Base-by-base conservation (phyloP, 2,888 invertebrate genomes). In the Pachycephus smyrnensis region DNA sequence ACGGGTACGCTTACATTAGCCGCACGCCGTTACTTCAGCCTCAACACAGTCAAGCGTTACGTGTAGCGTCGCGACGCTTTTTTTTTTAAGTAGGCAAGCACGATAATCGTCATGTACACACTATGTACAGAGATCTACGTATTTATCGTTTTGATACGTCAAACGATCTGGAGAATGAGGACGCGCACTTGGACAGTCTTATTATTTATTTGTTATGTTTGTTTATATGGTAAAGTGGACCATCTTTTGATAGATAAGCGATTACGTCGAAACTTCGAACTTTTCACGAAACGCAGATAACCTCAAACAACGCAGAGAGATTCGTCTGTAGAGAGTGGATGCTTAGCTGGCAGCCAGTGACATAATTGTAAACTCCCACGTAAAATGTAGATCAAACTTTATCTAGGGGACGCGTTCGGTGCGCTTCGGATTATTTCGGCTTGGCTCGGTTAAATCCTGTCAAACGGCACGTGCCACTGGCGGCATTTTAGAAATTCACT, bases 371-470 rank as follows among this genome's bases (percentile, higher is more conserved):
- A 80, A 83, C 36, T 76, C 55, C 55, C 23, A 33, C 32, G 79
- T 75, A 80, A 81, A 83, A 84, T 83, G 83, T 82, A 81, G 83
- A 82, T 81, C 79, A 23, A 55, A 55, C 23, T 23, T 55, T 55
- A 55, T 55, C 23, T 23, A 9, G 23, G 23, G 1, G 2, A 55
- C 2, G 55, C 23, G 55, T 23, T 55, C 55, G 55, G 55, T 23
- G 2, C 2, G 23, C 23, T 55, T 55, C 55, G 55, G 9, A 23
- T 55, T 55, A 55, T 55, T 23, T 55, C 55, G 55, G 55, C 55
- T 23, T 2, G 55, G 23, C 55, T 55, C 55, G 55, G 23, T 55
- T 23, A 23, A 23, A 23, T 55, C 23, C 23, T 55, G 55, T 55
- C 9, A 55, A 55, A 71, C 32, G 12, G 78, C 77, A 11, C 12